Conservation (phyloP, 1,140 invertebrate genomes). For the Mizuhopecten yessoensis region DNA sequence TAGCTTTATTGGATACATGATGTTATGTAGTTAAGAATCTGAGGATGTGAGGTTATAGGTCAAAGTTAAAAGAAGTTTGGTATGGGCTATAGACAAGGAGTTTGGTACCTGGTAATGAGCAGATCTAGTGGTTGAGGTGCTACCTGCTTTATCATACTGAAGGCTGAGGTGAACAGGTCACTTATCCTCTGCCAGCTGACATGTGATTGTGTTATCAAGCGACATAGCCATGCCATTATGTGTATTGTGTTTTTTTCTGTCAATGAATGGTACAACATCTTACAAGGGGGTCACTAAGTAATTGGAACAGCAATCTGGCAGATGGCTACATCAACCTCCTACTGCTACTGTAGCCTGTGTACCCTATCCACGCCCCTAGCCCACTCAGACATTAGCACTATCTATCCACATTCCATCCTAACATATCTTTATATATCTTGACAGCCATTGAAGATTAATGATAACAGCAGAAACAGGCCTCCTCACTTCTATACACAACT, state of each 20-base stretch:
- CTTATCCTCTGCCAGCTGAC: not conserved
- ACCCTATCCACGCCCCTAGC: conserved; percentile 9
- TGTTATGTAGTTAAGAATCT: too few species aligned
- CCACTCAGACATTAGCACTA: conserved; percentile 18
- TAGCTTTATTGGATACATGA: too few species aligned
- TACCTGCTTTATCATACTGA: not conserved
- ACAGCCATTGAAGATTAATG: conserved; percentile 30
- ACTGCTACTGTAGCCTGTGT: not conserved
- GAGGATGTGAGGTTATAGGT: not conserved
- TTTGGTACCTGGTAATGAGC: not conserved
- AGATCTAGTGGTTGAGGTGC: too few species aligned
- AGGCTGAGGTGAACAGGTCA: not conserved
- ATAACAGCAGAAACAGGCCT: not conserved
- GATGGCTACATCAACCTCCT: not conserved
- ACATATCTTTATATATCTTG: not conserved
- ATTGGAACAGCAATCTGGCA: not conserved
- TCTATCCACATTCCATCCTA: not conserved
- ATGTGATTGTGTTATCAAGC: not conserved
- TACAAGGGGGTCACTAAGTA: conserved; percentile 30
- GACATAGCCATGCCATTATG: not conserved
- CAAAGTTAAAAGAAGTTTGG: not conserved
- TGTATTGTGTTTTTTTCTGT: conserved; percentile 26
- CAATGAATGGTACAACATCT: conserved; percentile 2
- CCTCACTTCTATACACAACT: not conserved
- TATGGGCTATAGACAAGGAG: not conserved